These are phyloP conservation scores for Melanotaenia trifasciata DNA, from an alignment of 2,797 vertebrate species.

Conservation along the genomic window DNA sequence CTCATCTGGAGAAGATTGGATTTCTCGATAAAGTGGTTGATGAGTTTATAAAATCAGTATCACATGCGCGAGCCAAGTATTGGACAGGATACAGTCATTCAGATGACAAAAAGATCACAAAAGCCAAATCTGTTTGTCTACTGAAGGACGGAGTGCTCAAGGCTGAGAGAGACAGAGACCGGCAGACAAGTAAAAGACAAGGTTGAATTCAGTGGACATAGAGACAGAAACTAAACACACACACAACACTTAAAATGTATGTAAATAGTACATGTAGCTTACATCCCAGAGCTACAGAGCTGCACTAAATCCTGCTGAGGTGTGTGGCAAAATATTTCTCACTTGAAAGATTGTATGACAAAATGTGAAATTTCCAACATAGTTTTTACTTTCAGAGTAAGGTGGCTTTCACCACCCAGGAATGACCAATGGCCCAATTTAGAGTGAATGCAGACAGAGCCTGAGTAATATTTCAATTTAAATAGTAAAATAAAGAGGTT, in stretches of 20 bases:
- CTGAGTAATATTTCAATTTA: too few relatives aligned
- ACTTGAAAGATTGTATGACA: too few relatives aligned
- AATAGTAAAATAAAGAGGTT: too few relatives aligned
- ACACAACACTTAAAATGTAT: background rate
- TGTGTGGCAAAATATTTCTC: too few relatives aligned
- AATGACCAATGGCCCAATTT: background rate
- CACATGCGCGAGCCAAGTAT: conserved; percentile 24
- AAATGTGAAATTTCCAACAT: background rate
- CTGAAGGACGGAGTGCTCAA: conserved; percentile 12
- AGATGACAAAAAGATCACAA: conserved; percentile 38
- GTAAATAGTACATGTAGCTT: background rate
- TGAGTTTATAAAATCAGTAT: conserved; percentile 73
- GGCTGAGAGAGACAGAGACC: background rate
- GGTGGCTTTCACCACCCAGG: too few relatives aligned
- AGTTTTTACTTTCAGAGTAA: background rate
- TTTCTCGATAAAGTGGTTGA: conserved; percentile 74
- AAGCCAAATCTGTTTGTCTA: conserved; percentile 12
- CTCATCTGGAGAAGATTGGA: conserved; percentile 79
- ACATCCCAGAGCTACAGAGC: background rate
- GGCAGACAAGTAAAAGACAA: background rate
- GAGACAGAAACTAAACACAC: background rate
- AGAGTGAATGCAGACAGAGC: background rate
- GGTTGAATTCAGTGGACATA: background rate
- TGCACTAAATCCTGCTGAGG: too few relatives aligned
- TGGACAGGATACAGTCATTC: conserved; percentile 30